Evolutionary conservation across 2,113 vertebrate species (phyloP).

Genomic region (Indicator maculatus): DNA sequence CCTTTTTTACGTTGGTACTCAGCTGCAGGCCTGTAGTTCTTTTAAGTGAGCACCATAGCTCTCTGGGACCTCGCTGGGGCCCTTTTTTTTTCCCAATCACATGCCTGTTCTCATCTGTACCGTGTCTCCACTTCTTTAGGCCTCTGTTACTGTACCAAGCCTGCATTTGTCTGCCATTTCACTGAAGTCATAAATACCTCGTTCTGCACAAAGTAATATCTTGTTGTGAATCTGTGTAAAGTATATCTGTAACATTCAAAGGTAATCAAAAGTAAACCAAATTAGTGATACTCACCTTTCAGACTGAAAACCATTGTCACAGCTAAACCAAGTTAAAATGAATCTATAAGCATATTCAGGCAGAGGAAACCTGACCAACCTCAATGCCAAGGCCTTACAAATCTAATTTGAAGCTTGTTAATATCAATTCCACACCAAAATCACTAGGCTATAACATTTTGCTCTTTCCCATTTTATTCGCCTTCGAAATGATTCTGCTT

Average conservation of each 20-base stretch:
- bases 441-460: background rate
- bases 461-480: background rate
- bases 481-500: background rate
- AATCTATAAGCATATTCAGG: background rate
- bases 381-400: background rate
- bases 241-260: background rate
- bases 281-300: background rate
- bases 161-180: background rate
- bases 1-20: background rate
- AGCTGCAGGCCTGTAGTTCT: background rate
- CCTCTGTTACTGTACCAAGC: background rate
- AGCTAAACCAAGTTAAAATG: background rate
- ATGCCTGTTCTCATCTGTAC: background rate
- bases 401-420: background rate
- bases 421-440: background rate
- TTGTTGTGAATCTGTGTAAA: background rate
- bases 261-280: background rate
- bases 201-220: background rate
- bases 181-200: background rate
- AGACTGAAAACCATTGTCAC: background rate
- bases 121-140: background rate
- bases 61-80: background rate
- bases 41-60: accelerated
- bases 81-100: background rate
- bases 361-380: background rate